Percentiles rank a stretch among this genome's conserved stretches.
phyloP scores from a whole-genome alignment of 1,140 invertebrate genomes.

The Microplitis mediator region DNA sequence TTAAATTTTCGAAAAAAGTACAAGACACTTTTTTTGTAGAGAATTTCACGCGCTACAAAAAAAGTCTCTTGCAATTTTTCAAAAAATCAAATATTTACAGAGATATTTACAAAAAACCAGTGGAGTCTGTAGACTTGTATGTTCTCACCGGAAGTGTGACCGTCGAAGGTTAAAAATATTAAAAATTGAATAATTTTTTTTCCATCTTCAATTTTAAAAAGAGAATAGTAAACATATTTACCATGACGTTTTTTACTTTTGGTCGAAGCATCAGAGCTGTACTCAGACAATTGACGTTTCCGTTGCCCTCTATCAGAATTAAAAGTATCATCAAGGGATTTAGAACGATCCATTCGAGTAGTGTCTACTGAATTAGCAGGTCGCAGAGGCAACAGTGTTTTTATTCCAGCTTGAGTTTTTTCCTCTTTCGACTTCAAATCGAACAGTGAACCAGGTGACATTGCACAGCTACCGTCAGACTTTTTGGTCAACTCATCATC shows the following conservation, averaged over 20 bases:
- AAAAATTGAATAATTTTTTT: not conserved
- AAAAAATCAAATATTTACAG: no score
- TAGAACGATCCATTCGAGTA: slow-evolving; percentile 42
- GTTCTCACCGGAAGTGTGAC: no score
- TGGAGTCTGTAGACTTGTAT: no score
- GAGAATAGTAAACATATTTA: slow-evolving; percentile 31
- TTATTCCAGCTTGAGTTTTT: slow-evolving; percentile 56
- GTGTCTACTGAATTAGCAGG: slow-evolving; percentile 33
- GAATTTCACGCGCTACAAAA: no score
- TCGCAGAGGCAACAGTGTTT: slow-evolving; percentile 63
- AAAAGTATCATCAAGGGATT: slow-evolving; percentile 43
- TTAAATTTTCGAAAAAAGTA: no score
- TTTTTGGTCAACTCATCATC: slow-evolving; percentile 43
- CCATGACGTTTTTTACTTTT: slow-evolving; percentile 48
- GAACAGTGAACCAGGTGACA: slow-evolving; percentile 57
- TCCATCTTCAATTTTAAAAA: not conserved
- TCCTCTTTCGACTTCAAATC: slow-evolving; percentile 55
- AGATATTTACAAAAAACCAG: no score
- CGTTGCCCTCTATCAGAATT: slow-evolving; percentile 43
- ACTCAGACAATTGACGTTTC: slow-evolving; percentile 49
- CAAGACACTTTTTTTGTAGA: no score
- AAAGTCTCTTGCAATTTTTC: no score
- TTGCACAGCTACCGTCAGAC: slow-evolving; percentile 44
- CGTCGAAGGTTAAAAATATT: not conserved
- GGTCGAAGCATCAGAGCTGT: slow-evolving; percentile 38